A percentile compares a stretch with the other conserved stretches of the same genome.
Evolutionary conservation across 1,140 invertebrate species (phyloP).

Genomic region (Harlomillsia oculata): DNA sequence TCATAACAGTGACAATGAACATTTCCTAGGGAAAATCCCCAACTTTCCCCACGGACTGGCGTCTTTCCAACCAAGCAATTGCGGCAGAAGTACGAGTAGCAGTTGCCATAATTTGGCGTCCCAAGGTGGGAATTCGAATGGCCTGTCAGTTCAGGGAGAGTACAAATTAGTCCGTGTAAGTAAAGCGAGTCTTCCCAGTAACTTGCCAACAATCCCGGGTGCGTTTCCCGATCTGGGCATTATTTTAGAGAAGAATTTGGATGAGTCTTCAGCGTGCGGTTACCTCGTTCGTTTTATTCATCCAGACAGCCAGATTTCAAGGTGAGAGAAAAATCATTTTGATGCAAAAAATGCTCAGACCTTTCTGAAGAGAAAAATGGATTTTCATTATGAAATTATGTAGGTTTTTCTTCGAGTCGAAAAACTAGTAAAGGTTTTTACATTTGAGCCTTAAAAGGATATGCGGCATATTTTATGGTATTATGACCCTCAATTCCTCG

Average conservation of each 20-base stretch:
- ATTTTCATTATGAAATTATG: too few species aligned
- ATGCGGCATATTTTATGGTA: too few species aligned
- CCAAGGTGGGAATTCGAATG: too few species aligned
- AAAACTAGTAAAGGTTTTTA: too few species aligned
- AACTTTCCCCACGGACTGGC: not conserved
- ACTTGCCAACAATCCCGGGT: not conserved
- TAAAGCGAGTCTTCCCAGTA: slow-evolving; percentile 8
- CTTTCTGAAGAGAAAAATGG: too few species aligned
- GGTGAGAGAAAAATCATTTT: too few species aligned
- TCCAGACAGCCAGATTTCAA: slow-evolving; percentile 26
- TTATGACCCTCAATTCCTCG: too few species aligned
- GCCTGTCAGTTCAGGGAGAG: slow-evolving; percentile 32
- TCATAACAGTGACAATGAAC: not conserved
- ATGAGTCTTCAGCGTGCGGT: slow-evolving; percentile 23
- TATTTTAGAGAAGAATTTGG: slow-evolving; percentile 29
- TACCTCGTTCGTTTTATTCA: slow-evolving; percentile 31
- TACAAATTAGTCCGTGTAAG: slow-evolving; percentile 31
- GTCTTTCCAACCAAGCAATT: too few species aligned
- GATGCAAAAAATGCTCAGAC: too few species aligned
- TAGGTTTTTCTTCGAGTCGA: too few species aligned
- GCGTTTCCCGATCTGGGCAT: slow-evolving; percentile 23
- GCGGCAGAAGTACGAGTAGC: too few species aligned
- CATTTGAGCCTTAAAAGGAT: too few species aligned
- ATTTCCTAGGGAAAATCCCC: not conserved
- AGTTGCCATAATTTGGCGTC: not conserved